Conservation (phyloP, 2,113 vertebrate species). For the Tenrec ecaudatus region DNA sequence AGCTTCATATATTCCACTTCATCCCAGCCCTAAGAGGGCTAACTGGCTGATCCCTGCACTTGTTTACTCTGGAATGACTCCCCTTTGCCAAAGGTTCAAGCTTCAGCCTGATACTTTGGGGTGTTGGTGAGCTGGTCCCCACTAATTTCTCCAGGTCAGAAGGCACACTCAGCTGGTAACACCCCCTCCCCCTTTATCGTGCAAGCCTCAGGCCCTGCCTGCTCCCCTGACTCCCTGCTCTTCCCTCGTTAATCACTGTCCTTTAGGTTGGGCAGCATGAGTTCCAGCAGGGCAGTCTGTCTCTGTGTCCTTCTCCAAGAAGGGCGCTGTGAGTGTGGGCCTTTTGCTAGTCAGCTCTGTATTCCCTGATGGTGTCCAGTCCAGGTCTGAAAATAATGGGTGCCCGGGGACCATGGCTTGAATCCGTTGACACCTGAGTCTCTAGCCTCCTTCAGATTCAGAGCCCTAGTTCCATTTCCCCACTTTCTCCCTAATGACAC, state of each 20-base stretch:
- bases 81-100: not conserved
- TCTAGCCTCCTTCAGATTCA: not conserved
- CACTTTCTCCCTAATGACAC: not conserved
- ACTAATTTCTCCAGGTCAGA: not conserved
- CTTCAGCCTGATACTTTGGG: not conserved
- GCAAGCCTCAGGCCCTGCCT: not conserved
- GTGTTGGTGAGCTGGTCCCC: not conserved
- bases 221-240: not conserved
- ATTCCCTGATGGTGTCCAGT: no score
- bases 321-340: not conserved
- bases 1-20: not conserved
- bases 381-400: not conserved
- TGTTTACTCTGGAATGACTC: not conserved
- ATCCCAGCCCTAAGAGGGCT: not conserved
- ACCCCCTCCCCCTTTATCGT: not conserved
- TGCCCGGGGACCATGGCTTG: no score
- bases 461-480: not conserved
- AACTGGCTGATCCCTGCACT: not conserved
- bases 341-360: not conserved
- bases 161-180: not conserved
- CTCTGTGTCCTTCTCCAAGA: not conserved
- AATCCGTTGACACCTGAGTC: not conserved
- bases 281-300: not conserved
- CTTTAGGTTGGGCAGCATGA: not conserved
- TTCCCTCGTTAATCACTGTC: not conserved